A percentile compares a stretch with the other conserved stretches of the same genome.
These are phyloP conservation scores for Pseudomyrmex cubaensis DNA, from an alignment of 1,140 invertebrate genomes.

Conservation along the genomic window DNA sequence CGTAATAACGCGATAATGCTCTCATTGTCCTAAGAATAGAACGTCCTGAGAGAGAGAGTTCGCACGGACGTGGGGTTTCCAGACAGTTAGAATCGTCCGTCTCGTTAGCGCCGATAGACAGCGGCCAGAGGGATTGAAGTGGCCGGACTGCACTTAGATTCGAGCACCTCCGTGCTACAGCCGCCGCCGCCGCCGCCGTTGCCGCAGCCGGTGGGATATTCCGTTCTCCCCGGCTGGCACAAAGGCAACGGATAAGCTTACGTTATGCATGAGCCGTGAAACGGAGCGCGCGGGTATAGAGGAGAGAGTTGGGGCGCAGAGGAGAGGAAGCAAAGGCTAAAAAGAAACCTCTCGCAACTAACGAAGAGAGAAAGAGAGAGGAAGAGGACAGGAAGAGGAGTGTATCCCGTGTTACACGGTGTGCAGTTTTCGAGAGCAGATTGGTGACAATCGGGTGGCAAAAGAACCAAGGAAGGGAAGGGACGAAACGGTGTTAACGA, in stretches of 20 bases:
- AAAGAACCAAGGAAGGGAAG: too few species aligned
- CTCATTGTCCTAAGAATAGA: constrained; percentile 47
- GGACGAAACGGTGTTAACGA: constrained; percentile 33
- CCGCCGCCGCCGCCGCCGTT: too few species aligned
- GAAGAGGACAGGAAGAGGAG: constrained; percentile 32
- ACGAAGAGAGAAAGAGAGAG: constrained; percentile 21
- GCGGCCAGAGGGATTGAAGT: not conserved
- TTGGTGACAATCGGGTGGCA: constrained; percentile 33
- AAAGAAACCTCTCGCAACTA: constrained; percentile 46
- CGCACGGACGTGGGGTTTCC: constrained; percentile 6
- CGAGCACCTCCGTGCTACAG: not conserved
- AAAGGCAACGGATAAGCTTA: constrained; percentile 52
- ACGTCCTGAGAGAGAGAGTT: not conserved
- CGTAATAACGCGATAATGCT: constrained; percentile 35
- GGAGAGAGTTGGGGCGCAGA: not conserved
- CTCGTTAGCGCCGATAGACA: constrained; percentile 45
- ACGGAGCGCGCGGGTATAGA: not conserved
- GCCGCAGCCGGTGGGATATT: constrained; percentile 13
- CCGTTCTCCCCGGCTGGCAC: constrained; percentile 38
- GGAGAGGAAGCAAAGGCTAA: constrained; percentile 2
- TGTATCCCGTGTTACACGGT: constrained; percentile 18
- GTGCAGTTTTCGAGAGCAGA: constrained; percentile 28
- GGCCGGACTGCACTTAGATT: constrained; percentile 28
- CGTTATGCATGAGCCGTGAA: constrained; percentile 37
- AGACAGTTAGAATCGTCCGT: constrained; percentile 26